phyloP scores from a whole-genome alignment of 1,140 invertebrate genomes.

The Drosophila bipectinata region DNA sequence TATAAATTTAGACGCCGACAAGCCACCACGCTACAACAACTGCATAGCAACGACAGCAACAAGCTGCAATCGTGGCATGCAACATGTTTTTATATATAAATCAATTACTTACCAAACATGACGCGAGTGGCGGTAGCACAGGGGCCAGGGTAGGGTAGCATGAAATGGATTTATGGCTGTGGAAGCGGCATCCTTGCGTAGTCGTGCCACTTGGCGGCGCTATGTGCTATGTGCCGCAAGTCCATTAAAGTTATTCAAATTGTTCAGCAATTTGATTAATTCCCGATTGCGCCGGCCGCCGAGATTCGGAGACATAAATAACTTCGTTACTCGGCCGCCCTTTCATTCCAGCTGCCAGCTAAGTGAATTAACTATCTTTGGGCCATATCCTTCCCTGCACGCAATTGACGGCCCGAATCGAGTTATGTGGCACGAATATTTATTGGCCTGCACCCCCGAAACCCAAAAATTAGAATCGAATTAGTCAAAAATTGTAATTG shows the following conservation, averaged over 20 bases:
- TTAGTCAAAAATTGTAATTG: conserved; percentile 65
- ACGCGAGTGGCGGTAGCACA: conserved; percentile 18
- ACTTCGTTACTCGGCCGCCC: conserved; percentile 36
- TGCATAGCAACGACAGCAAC: conserved; percentile 48
- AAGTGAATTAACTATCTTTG: conserved; percentile 52
- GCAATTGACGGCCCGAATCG: conserved; percentile 61
- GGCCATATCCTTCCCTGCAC: conserved; percentile 10
- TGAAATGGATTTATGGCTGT: conserved; percentile 51
- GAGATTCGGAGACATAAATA: conserved; percentile 25
- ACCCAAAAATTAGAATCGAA: conserved; percentile 27
- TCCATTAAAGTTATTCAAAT: conserved; percentile 63
- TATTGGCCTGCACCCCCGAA: conserved; percentile 50
- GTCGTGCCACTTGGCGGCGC: conserved; percentile 25
- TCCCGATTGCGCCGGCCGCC: conserved; percentile 29
- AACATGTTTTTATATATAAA: conserved; percentile 82
- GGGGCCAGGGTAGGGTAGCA: background rate
- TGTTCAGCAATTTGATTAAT: conserved; percentile 60
- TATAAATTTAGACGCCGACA: conserved; percentile 70
- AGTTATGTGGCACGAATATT: conserved; percentile 65
- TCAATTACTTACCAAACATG: conserved; percentile 79
- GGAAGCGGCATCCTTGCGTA: conserved; percentile 29
- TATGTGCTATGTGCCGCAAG: conserved; percentile 38
- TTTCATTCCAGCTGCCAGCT: background rate
- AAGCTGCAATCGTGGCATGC: conserved; percentile 70
- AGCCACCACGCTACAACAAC: conserved; percentile 19